Percentiles rank a stretch among this genome's conserved stretches.
Evolutionary conservation across 2,797 vertebrate genomes (phyloP).

Genomic region (Onychomys leucogaster): DNA sequence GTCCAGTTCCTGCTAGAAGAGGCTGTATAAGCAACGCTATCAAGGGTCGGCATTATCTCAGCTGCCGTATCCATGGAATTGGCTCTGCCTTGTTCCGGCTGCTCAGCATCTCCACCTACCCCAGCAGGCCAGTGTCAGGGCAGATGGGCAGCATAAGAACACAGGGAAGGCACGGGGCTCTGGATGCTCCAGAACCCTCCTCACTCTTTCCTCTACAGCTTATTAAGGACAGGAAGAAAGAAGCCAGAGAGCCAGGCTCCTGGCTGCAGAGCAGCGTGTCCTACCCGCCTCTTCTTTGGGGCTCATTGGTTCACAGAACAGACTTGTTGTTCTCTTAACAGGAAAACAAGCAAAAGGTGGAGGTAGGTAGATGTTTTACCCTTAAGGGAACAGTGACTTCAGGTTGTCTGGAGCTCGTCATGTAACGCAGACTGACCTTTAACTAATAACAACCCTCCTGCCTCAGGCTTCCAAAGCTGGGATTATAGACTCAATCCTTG

Average conservation of each 20-base stretch:
- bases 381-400: background rate
- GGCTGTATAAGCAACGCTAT: background rate
- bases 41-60: background rate
- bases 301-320: conserved; percentile 2
- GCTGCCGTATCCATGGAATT: background rate
- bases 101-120: background rate
- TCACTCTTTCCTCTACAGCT: background rate
- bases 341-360: background rate
- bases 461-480: background rate
- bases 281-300: background rate
- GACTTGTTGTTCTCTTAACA: background rate
- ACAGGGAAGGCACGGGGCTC: background rate
- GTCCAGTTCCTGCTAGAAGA: background rate
- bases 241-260: background rate
- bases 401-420: background rate
- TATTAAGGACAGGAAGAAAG: background rate
- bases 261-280: background rate
- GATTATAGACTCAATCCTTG: background rate
- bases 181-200: background rate
- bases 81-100: background rate
- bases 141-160: background rate
- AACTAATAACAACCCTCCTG: background rate
- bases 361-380: background rate
- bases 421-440: background rate
- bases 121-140: background rate